These are phyloP conservation scores for Petrocephalus schoutedeni DNA, from an alignment of 2,797 vertebrate genomes.

Conservation along the genomic window DNA sequence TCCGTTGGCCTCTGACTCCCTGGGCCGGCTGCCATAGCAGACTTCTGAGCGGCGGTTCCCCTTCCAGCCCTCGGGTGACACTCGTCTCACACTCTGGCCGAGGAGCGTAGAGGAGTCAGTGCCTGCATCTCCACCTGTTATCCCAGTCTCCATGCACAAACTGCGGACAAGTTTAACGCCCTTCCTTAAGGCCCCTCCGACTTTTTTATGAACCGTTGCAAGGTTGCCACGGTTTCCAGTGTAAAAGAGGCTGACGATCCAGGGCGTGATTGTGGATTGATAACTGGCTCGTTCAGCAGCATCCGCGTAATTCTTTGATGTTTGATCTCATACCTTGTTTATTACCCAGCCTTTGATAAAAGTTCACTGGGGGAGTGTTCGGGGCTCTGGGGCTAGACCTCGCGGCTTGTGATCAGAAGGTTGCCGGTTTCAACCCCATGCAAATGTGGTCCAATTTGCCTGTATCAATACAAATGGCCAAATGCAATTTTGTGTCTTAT, in stretches of 20 bases:
- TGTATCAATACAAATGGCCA: not conserved
- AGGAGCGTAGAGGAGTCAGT: not conserved
- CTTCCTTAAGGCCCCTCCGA: not conserved
- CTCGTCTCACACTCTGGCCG: constrained; percentile 1
- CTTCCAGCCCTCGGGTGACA: not conserved
- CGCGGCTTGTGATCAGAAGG: not conserved
- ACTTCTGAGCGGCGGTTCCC: not conserved
- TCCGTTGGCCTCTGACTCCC: not conserved
- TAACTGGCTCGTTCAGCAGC: too few relatives aligned
- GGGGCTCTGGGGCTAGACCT: too few relatives aligned
- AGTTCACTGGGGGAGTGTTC: too few relatives aligned
- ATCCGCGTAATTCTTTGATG: too few relatives aligned
- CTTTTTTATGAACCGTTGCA: not conserved
- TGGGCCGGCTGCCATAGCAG: not conserved
- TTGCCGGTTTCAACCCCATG: not conserved
- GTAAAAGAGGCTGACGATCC: too few relatives aligned
- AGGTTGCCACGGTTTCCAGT: not conserved
- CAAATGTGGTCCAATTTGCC: not conserved
- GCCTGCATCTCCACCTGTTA: not conserved
- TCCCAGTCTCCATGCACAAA: not conserved
- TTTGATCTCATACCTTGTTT: too few relatives aligned
- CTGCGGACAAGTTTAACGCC: not conserved
- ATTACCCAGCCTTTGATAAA: too few relatives aligned
- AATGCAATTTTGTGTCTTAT: not conserved
- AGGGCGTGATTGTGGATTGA: too few relatives aligned